These are phyloP conservation scores for Gymnoscelis rufifasciata DNA, from an alignment of 2,888 invertebrate species.

Conservation along the genomic window DNA sequence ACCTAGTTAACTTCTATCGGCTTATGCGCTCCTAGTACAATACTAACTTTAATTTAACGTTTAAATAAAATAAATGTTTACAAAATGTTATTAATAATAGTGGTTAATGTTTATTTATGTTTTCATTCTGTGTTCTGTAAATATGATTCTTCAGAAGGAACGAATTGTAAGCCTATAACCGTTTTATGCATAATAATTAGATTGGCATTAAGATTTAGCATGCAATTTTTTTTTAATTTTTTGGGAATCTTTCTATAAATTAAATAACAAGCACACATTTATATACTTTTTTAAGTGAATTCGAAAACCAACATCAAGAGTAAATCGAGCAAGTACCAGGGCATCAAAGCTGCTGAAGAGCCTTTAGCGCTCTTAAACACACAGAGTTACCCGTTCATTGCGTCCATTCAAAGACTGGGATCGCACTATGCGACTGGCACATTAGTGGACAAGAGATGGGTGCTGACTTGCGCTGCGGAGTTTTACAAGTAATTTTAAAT, in stretches of 20 bases:
- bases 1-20: slow-evolving; percentile 3
- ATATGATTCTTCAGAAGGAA: too few species aligned
- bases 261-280: too few species aligned
- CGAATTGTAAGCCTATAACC: too few species aligned
- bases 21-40: slow-evolving; percentile 22
- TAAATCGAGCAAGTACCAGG: slow-evolving; percentile 28
- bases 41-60: slow-evolving; percentile 20
- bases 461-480: slow-evolving; percentile 55
- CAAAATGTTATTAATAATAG: slow-evolving; percentile 11
- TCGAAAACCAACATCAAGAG: slow-evolving; percentile 25
- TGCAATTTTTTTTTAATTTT: too few species aligned
- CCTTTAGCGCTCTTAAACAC: slow-evolving; percentile 26
- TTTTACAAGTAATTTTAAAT: slow-evolving; percentile 51
- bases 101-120: slow-evolving; percentile 13
- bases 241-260: too few species aligned
- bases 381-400: slow-evolving; percentile 51
- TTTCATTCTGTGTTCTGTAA: slow-evolving; percentile 11
- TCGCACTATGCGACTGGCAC: slow-evolving; percentile 61
- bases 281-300: slow-evolving; percentile 21
- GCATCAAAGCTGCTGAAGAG: slow-evolving; percentile 26
- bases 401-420: slow-evolving; percentile 58
- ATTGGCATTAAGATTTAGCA: too few species aligned
- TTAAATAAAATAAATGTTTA: slow-evolving; percentile 11
- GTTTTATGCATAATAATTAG: too few species aligned
- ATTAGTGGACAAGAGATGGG: slow-evolving; percentile 51